Evolutionary conservation across 2,113 vertebrate species (phyloP).

Genomic region (Strigops habroptila): DNA sequence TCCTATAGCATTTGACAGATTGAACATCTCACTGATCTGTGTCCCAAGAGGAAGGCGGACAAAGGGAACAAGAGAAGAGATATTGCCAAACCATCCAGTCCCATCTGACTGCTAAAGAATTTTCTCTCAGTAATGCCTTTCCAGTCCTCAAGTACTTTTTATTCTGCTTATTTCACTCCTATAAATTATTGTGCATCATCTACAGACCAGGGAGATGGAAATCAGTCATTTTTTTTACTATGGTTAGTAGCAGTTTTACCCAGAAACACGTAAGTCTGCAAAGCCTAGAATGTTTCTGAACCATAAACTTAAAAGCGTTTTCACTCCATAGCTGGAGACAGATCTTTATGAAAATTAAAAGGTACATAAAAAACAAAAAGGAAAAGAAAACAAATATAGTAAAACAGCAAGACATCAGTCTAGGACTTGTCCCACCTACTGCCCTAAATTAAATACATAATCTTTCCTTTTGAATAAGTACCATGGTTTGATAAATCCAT

Average conservation of each 20-base stretch:
- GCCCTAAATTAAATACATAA: neutral
- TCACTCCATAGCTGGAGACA: neutral
- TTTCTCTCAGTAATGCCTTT: neutral
- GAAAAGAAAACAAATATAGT: neutral
- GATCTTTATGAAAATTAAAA: neutral
- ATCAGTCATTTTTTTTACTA: neutral
- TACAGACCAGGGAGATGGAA: neutral
- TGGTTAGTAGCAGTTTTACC: neutral
- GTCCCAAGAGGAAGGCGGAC: neutral
- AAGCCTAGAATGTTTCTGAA: neutral
- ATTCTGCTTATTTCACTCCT: neutral
- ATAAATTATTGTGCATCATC: neutral
- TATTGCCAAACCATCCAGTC: neutral
- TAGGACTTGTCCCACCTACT: neutral
- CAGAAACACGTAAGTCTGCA: neutral
- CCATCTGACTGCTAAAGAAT: neutral
- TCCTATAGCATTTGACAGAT: neutral
- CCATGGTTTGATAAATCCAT: neutral
- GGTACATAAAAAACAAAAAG: neutral
- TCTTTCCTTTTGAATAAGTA: neutral
- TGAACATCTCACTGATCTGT: neutral
- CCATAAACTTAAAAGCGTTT: neutral
- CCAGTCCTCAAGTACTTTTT: neutral
- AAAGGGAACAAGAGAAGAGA: neutral
- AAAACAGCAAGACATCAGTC: accelerated